These are phyloP conservation scores for Falco novaeseelandiae DNA, from an alignment of 2,797 vertebrate genomes.

Conservation along the genomic window DNA sequence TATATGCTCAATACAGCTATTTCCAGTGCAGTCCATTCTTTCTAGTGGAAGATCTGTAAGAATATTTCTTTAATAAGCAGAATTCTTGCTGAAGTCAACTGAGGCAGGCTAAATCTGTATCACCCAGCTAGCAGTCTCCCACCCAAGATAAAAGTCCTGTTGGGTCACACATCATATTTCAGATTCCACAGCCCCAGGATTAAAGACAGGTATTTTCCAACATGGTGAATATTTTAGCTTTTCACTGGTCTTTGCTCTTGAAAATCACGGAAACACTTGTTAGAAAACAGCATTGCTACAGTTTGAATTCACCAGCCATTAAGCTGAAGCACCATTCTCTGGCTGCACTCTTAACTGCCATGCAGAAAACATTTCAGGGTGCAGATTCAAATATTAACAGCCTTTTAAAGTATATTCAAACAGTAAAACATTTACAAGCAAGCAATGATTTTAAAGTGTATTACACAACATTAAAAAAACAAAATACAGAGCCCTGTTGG, in stretches of 20 bases:
- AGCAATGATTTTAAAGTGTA: neutral
- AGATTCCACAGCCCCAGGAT: neutral
- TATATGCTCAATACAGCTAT: neutral
- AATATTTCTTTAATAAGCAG: neutral
- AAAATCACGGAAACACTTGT: neutral
- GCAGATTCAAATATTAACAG: conserved; percentile 24
- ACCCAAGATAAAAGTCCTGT: neutral
- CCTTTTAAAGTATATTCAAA: neutral
- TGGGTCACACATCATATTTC: neutral
- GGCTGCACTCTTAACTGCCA: neutral
- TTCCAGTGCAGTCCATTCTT: neutral
- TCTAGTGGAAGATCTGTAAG: neutral
- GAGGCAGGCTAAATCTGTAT: neutral
- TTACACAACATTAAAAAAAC: neutral
- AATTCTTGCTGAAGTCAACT: neutral
- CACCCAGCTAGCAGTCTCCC: neutral
- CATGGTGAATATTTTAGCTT: neutral
- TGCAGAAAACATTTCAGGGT: neutral
- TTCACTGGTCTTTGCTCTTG: neutral
- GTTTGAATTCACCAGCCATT: neutral
- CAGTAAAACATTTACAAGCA: conserved; percentile 21
- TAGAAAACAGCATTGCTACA: neutral
- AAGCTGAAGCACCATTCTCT: neutral
- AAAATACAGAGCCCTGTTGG: neutral
- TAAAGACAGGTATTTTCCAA: neutral